These are phyloP conservation scores for Acrobasis consociella DNA, from an alignment of 2,888 invertebrate species.

Conservation along the genomic window DNA sequence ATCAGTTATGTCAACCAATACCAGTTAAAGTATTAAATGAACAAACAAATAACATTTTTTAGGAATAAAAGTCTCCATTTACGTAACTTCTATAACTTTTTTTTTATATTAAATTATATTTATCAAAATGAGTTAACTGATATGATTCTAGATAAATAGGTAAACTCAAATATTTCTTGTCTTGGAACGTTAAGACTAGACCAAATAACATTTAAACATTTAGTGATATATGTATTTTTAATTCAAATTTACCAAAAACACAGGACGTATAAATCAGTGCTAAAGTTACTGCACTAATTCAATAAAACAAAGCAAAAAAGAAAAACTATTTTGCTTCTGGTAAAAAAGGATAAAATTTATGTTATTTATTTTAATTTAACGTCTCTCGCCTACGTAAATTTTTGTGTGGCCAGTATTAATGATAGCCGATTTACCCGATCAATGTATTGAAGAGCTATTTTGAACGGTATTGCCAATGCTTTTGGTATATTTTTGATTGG, in stretches of 20 bases:
- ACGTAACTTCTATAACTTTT: no score
- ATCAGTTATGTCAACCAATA: no score
- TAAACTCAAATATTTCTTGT: no score
- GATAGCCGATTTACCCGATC: constrained; percentile 3
- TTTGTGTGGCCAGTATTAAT: constrained; percentile 22
- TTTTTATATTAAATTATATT: no score
- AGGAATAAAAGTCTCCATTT: no score
- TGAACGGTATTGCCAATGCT: background rate
- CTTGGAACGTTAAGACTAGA: background rate
- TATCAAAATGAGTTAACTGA: no score
- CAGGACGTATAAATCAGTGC: background rate
- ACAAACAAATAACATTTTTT: no score
- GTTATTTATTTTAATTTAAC: constrained; percentile 18
- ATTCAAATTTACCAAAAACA: background rate
- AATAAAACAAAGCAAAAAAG: constrained; percentile 2
- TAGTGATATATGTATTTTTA: background rate
- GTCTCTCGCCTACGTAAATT: constrained; percentile 23
- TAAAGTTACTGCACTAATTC: constrained; percentile 2
- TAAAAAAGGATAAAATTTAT: constrained; percentile 5
- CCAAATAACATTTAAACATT: background rate
- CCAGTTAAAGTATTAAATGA: no score
- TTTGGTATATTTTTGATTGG: background rate
- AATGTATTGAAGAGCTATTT: background rate
- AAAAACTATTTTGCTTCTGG: constrained; percentile 2
- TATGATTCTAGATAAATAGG: no score